Base-by-base conservation (phyloP, 2,888 invertebrate genomes). In the Dastarcus helophoroides region DNA sequence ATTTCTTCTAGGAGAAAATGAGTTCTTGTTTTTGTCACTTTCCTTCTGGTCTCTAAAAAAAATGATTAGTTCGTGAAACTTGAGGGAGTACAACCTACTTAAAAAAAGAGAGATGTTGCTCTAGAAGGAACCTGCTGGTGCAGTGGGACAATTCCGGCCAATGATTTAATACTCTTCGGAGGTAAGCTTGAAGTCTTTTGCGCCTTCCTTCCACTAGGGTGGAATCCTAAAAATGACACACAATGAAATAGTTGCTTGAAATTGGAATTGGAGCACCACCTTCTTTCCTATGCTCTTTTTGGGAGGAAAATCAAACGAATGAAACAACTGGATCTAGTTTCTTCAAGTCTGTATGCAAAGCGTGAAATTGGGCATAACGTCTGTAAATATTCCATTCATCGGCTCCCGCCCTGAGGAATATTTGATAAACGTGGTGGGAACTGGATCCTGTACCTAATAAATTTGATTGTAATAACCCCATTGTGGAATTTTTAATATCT, bases 321-420 rank as follows among this genome's bases (percentile, higher is more conserved):
- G 77, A 73, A 29, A 91, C 76, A 35, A 78, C 68, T 1, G 80
- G 73, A 54, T 88, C 84, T 52, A 81, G 74, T 53, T 88, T 89
- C 54, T 82, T 85, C 22, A 93, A 64, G 44, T 82, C 78, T 37
- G 75, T 73, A 56, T 94, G 89, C 14, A 94, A 65, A 39, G 82
- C 76, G 55, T 88, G 72, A 60, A 95, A 94, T 58, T 94, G 91
- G 4, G 89, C 82, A 55, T 94, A 95, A 50, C 95, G 73, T 44
- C 91, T 74, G 57, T 90, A 90, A n/a, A 94, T 79, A 51, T 88
- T 90, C 94, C 94, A 94, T 57, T 94, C 93, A 42, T 88, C 89
- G 48, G 80, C 77, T 25, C 81, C 76, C 29, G 89, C 79, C 45
- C 86, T 73, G 19, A 90, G 38, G 40, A 54, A 57, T 61, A 86